Evolutionary conservation across 1,140 invertebrate species (phyloP).

Genomic region (Trialeurodes vaporariorum): DNA sequence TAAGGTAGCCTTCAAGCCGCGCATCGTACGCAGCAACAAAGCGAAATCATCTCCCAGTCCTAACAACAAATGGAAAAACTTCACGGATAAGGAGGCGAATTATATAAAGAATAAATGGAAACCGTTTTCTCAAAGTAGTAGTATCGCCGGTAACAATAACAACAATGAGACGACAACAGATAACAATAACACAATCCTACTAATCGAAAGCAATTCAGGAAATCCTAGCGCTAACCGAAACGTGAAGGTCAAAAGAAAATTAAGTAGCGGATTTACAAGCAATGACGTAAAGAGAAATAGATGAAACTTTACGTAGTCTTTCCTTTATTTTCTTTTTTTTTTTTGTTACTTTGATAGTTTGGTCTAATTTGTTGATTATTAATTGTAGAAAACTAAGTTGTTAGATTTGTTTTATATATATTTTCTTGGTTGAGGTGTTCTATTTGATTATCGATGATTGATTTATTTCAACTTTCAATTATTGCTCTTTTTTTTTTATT

Average conservation of each 20-base stretch:
- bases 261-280: background rate
- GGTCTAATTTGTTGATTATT: background rate
- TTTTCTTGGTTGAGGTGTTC: background rate
- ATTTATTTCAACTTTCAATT: background rate
- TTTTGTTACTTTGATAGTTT: background rate
- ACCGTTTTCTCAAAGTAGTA: background rate
- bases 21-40: background rate
- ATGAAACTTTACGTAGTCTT: background rate
- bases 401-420: constrained; percentile 1
- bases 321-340: too few species aligned
- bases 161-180: background rate
- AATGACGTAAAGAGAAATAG: background rate
- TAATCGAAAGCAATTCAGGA: background rate
- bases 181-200: background rate
- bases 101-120: background rate
- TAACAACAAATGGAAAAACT: background rate
- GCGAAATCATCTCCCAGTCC: background rate
- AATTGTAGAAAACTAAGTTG: background rate
- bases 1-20: background rate
- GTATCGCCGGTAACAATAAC: background rate
- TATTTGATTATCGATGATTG: background rate
- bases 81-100: background rate
- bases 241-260: background rate
- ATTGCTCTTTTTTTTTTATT: background rate
- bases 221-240: background rate